Base-by-base conservation (phyloP, 2,888 invertebrate genomes). In the Cryptus armator region DNA sequence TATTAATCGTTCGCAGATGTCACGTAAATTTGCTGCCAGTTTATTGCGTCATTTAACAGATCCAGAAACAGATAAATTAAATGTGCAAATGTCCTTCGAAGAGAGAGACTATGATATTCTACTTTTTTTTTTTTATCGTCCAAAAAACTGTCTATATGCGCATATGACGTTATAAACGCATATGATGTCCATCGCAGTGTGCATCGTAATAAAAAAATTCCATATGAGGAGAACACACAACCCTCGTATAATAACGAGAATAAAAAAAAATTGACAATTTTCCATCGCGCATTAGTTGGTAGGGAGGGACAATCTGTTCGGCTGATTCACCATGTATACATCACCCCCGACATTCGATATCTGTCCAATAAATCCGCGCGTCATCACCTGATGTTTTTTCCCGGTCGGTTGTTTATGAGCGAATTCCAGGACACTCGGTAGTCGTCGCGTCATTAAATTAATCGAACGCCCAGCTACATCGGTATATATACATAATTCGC, bases 331-430 rank as follows among this genome's bases (percentile, higher is more conserved):
- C 7, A 7, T 12, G 5, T 16, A n/a, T 53, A 5, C 12, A 24
- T 10, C 16, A n/a, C 10, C 43, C 56, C 43, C 43, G 56, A 43
- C 16, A 71, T 71, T 56, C 37, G 71, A 71, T 53, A 71, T 19
- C 10, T 24, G 71, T 37, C 12, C 71, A 43, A 56, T 56, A 71
- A 43, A 56, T 19, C 19, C 24, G 19, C 43, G 53, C 16, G 12
- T 37, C 43, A 43, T 71, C 43, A 56, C 19, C 24, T 37, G 29
- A 71, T 56, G 56, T 72, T 72, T 72, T 68, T 59, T 62, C 62
- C 44, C 59, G 6, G 43, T 37, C 56, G 53, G 43, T 56, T 71
- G 71, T 71, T 56, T 51, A 37, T 56, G 71, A 56, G 37, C 10
- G 24, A 71, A 7, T 43, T 71, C 53, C 56, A 44, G 43, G 24